Conservation (phyloP, 2,888 invertebrate genomes). For the Anaspis maculata region DNA sequence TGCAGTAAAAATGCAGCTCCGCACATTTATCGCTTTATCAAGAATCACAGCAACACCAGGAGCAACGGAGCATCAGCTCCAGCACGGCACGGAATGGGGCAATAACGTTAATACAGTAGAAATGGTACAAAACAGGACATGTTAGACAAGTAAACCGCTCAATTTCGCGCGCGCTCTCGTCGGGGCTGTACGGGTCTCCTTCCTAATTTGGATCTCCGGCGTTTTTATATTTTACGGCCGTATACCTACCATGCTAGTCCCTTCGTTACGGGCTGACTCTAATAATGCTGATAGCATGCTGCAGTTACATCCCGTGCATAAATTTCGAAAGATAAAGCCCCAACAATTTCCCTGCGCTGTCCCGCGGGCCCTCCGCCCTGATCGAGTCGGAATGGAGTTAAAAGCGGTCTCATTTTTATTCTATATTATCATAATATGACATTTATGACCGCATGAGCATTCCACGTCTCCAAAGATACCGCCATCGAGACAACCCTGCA, state of each 20-base stretch:
- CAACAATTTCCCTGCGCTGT: conserved; percentile 17
- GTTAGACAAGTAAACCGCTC: conserved; percentile 13
- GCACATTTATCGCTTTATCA: too few relatives aligned
- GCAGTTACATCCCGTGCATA: conserved; percentile 25
- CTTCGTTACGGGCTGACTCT: conserved; percentile 13
- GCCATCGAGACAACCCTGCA: too few relatives aligned
- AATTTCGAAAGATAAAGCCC: conserved; percentile 23
- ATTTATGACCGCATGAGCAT: conserved; percentile 21
- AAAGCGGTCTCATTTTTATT: conserved; percentile 20
- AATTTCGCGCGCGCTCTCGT: too few relatives aligned
- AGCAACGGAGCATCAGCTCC: conserved; percentile 3
- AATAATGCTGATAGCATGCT: conserved; percentile 21
- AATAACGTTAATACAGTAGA: too few relatives aligned
- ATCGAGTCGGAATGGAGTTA: conserved; percentile 20
- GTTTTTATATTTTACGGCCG: conserved; percentile 9
- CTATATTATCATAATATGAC: conserved; percentile 26
- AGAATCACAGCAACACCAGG: too few relatives aligned
- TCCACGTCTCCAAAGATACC: conserved; percentile 3
- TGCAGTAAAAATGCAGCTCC: too few relatives aligned
- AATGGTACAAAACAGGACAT: conserved; percentile 10
- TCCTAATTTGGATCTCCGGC: conserved; percentile 8
- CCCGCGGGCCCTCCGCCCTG: conserved; percentile 20
- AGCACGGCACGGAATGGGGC: too few relatives aligned
- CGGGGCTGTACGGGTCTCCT: too few relatives aligned
- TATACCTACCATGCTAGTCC: conserved; percentile 13